Evolutionary conservation across 2,888 invertebrate species (phyloP), one percentile per base, ranked within the genome.

Genomic region (Lamellibrachia satsuma): DNA sequence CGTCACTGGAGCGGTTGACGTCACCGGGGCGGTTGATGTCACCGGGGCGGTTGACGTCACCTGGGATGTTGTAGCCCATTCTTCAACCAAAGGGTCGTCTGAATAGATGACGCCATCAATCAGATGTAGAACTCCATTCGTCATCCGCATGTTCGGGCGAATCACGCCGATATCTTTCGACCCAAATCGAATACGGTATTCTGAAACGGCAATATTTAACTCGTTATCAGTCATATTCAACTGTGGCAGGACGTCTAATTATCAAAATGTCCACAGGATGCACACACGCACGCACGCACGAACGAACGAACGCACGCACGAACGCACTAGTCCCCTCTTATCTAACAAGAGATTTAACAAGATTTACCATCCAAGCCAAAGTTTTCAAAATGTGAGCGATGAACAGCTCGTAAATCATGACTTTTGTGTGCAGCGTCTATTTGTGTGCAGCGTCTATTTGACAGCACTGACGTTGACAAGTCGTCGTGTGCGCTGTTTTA

Each of bases 51-150:
- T 3, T 60, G 60, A 15, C 75, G 75, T 11, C 57, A 57, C 15
- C 57, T 11, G 11, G 8, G 8, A 8, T 4, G 11, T 57, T 6
- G 75, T 75, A 15, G 75, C 22, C 75, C 75, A 75, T 15, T 75
- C 75, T n/a, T n/a, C 75, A n/a, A n/a, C 22, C 75, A n/a, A 75
- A 4, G 15, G 75, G 75, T 22, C 75, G n/a, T 75, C 75, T 6
- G 75, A 75, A n/a, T 75, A 75, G 75, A 75, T 15, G 4, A 75
- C 75, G 22, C 75, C 75, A 90, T 91, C 98, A 95, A 99, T 98
- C 95, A 99, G 98, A 96, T 99, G 99, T 92, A 99, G 98, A 95
- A 98, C 98, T 52, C 99, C 99, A 96, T 99, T 99, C 52, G 98
- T 98, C 57, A 98, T 98, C 0, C 98, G 98, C 22, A 96, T 94